A percentile compares a stretch with the other conserved stretches of the same genome.
These are phyloP conservation scores for Eubasilissa splendida DNA, from an alignment of 2,888 invertebrate species.

Conservation along the genomic window DNA sequence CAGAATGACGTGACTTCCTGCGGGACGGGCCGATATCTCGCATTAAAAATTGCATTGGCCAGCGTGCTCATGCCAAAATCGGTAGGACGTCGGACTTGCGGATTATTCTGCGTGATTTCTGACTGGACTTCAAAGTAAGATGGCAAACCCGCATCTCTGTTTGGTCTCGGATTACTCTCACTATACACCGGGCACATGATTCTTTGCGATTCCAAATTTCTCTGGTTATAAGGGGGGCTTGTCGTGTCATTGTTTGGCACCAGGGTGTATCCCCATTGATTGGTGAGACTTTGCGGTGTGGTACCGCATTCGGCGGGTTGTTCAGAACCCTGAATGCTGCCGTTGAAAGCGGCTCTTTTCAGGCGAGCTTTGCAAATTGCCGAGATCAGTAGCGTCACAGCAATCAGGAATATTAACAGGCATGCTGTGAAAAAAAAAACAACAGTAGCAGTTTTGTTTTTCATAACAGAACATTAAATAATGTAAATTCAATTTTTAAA, in stretches of 20 bases:
- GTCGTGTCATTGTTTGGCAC: conserved; percentile 28
- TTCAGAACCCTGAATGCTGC: background rate
- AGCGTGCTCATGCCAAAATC: conserved; percentile 64
- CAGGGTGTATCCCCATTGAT: conserved; percentile 39
- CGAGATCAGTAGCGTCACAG: conserved; percentile 69
- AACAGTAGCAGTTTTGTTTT: no score
- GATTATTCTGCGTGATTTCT: conserved; percentile 1
- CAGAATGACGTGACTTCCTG: conserved; percentile 43
- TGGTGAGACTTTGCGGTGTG: background rate
- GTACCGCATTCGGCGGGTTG: background rate
- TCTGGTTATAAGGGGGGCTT: background rate
- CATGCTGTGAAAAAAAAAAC: conserved; percentile 64
- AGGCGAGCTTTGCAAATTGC: conserved; percentile 72
- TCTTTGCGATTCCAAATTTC: background rate
- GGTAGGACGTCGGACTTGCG: conserved; percentile 56
- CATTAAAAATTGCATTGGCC: conserved; percentile 66
- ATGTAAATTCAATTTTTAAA: no score
- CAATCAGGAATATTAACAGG: conserved; percentile 70
- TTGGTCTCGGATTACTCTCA: background rate
- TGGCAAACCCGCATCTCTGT: conserved; percentile 25
- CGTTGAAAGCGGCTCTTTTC: conserved; percentile 63
- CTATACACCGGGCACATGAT: conserved; percentile 5
- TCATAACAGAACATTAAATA: no score
- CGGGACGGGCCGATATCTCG: conserved; percentile 65
- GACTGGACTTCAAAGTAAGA: conserved; percentile 45